A percentile compares a stretch with the other conserved stretches of the same genome.
phyloP scores from a whole-genome alignment of 2,888 invertebrate species.

The Macrosiphum euphorbiae region DNA sequence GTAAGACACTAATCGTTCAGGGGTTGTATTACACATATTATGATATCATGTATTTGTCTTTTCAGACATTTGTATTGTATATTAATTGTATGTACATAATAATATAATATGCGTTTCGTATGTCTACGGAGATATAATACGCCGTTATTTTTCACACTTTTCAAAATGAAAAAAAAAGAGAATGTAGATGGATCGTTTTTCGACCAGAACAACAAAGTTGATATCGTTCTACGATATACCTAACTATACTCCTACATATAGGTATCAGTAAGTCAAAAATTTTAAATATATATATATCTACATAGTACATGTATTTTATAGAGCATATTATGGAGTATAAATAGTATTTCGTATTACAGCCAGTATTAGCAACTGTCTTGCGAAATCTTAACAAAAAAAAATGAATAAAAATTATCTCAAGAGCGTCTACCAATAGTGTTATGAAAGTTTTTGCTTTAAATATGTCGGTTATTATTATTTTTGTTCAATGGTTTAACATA shows the following conservation, averaged over 20 bases:
- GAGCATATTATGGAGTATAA: neutral
- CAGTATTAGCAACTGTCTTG: neutral
- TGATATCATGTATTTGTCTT: neutral
- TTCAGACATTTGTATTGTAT: neutral
- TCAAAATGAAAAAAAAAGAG: slow-evolving; percentile 20
- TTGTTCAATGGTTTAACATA: neutral
- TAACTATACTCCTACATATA: neutral
- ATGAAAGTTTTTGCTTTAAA: neutral
- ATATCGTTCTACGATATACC: neutral
- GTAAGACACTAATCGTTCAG: neutral
- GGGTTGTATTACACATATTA: neutral
- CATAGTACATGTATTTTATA: neutral
- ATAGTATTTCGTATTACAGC: neutral
- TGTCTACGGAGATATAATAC: neutral
- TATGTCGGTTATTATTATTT: neutral
- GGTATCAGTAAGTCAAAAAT: neutral
- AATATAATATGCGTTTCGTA: neutral
- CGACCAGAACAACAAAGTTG: neutral
- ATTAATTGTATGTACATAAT: neutral
- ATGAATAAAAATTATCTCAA: neutral
- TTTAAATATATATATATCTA: neutral
- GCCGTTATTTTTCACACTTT: slow-evolving; percentile 12
- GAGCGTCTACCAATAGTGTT: neutral
- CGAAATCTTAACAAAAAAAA: neutral
- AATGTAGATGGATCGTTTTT: slow-evolving; percentile 22